Base-by-base conservation (phyloP, 1,140 invertebrate genomes). In the Agraylea sexmaculata region DNA sequence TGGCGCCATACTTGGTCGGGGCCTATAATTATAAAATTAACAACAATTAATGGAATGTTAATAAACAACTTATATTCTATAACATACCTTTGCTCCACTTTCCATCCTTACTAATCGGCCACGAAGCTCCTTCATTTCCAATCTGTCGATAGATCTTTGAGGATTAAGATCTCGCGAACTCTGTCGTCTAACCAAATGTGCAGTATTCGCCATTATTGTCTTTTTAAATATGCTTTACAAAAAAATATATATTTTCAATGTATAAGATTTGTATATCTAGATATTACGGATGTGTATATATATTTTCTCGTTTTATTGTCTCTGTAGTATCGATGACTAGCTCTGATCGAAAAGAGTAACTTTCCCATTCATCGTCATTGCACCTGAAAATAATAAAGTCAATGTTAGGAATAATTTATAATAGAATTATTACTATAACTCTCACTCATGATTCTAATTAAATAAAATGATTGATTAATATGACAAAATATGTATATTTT, bases 61-160 rank as follows among this genome's bases (percentile, higher is more conserved):
- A 31, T 33, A 16, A 10, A 18, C 21, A 31, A 31, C 12, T 12
- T 8, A 31, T 12, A 25, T 25, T 25, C 23, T 7, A 25, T 25
- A 6, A 7, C n/a, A 25, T 7, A 25, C 23, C n/a, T 25, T 25
- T 25, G 28, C 47, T 2, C 78, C 77, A 55, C 77, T 83, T 48
- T 86, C 84, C 47, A 84, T 74, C 6, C 78, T 62, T 12, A 88
- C 76, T 50, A 92, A 62, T 31, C 85, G 71, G 1, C 83, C 82
- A 34, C 82, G 70, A 57, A 92, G 67, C 55, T 91, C 87, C 52
- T 84, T 80, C 66, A 91, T 75, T 53, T 92, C 88, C 49, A 89
- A 69, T 34, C 83, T 74, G 56, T 89, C 86, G 44, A 87, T 62
- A 17, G 83, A 87, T 29, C 81, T 74, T 56, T 87, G 85, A 2